Evolutionary conservation across 2,888 invertebrate genomes (phyloP).

Genomic region (Athalia rosae): DNA sequence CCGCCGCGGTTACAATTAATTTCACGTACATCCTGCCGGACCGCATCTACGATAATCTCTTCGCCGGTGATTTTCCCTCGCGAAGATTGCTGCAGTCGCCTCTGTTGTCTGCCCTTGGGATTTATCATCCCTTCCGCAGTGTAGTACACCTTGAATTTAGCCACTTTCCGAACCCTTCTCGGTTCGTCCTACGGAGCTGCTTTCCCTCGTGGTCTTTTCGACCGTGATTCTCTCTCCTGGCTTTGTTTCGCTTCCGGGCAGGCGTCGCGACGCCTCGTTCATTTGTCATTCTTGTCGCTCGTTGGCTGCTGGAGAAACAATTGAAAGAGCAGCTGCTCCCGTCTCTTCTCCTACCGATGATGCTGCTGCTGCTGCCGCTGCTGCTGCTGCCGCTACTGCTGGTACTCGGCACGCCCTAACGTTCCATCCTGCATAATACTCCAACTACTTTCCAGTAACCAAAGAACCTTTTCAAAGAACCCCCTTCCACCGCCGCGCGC

Average conservation of each 20-base stretch:
- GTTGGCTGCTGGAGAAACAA: slow-evolving; percentile 43
- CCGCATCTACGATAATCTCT: too few relatives aligned
- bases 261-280: slow-evolving; percentile 27
- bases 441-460: too few relatives aligned
- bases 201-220: background rate
- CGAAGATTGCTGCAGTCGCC: background rate
- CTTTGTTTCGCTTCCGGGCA: slow-evolving; percentile 43
- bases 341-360: background rate
- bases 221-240: slow-evolving; percentile 16
- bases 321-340: slow-evolving; percentile 40
- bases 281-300: slow-evolving; percentile 40
- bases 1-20: slow-evolving; percentile 1
- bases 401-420: too few relatives aligned
- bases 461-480: too few relatives aligned
- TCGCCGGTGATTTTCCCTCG: too few relatives aligned
- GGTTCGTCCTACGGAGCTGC: background rate
- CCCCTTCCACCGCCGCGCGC: too few relatives aligned
- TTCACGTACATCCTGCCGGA: too few relatives aligned
- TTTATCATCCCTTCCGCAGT: slow-evolving; percentile 6
- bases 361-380: too few relatives aligned
- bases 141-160: background rate
- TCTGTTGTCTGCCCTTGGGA: background rate
- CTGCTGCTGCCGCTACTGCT: too few relatives aligned
- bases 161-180: background rate
- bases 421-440: too few relatives aligned